Evolutionary conservation across 1,140 invertebrate species (phyloP).

Genomic region (Drusus annulatus): DNA sequence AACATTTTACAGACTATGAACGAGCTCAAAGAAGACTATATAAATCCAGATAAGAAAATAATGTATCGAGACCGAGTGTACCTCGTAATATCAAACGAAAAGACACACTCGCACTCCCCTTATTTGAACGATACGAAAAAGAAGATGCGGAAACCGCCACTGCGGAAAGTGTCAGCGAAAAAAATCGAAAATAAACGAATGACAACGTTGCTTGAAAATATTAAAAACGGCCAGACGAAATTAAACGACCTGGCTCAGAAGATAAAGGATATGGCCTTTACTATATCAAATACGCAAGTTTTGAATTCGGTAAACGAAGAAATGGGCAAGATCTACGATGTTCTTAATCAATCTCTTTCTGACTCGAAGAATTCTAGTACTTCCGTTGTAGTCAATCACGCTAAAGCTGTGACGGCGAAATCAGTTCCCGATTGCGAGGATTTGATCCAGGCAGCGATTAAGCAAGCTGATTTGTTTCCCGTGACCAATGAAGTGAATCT

Average conservation of each 20-base stretch:
- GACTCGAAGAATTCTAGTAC: neutral
- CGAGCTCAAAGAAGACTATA: constrained; percentile 10
- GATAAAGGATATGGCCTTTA: constrained; percentile 1
- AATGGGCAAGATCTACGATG: neutral
- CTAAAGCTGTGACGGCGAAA: neutral
- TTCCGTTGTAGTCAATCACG: neutral
- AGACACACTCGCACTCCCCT: neutral
- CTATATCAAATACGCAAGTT: constrained; percentile 4
- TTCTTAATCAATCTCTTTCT: neutral
- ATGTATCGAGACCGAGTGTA: constrained; percentile 18
- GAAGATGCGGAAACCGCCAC: neutral
- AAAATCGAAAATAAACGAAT: neutral
- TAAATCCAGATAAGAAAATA: constrained; percentile 19
- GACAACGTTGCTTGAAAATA: neutral
- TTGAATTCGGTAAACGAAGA: constrained; percentile 15
- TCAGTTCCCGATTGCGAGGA: neutral
- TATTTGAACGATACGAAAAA: neutral
- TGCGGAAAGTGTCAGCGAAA: neutral
- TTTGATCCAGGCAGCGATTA: constrained; percentile 15
- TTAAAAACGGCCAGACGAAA: constrained; percentile 24
- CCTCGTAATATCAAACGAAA: constrained; percentile 36
- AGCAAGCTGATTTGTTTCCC: constrained; percentile 7
- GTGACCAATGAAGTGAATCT: neutral
- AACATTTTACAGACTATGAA: constrained; percentile 18
- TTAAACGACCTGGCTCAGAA: neutral